phyloP scores from a whole-genome alignment of 1,140 invertebrate genomes.

The Bombus huntii region DNA sequence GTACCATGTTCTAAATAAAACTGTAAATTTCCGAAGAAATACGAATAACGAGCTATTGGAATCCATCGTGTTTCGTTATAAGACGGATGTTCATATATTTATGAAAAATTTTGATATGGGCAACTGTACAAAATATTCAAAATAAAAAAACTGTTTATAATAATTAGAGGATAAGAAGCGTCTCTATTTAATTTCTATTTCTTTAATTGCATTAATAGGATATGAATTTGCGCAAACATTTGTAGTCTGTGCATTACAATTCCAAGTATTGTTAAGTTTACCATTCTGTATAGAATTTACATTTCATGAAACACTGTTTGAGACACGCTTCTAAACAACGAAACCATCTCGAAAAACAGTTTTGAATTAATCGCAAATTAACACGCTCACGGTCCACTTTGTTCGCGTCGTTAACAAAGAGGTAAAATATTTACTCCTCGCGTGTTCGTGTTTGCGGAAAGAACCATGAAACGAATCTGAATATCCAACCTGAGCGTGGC shows the following conservation, averaged over 20 bases:
- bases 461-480: constrained; percentile 1
- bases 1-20: background rate
- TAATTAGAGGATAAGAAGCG: background rate
- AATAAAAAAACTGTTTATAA: background rate
- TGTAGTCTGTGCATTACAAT: background rate
- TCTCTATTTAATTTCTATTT: background rate
- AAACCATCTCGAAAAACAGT: background rate
- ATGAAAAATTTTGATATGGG: background rate
- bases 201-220: background rate
- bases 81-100: background rate
- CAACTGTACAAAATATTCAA: background rate
- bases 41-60: background rate
- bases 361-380: background rate
- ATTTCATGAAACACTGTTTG: too few species aligned
- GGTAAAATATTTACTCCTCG: background rate
- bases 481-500: background rate
- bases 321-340: background rate
- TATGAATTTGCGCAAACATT: background rate
- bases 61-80: background rate
- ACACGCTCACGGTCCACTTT: background rate
- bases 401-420: background rate
- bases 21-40: fast-evolving
- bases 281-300: background rate
- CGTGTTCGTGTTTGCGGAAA: background rate
- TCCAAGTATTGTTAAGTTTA: background rate